A percentile compares a stretch with the other conserved stretches of the same genome.
Conservation (phyloP, 1,140 invertebrate species). For the Brachionus plicatilis region DNA sequence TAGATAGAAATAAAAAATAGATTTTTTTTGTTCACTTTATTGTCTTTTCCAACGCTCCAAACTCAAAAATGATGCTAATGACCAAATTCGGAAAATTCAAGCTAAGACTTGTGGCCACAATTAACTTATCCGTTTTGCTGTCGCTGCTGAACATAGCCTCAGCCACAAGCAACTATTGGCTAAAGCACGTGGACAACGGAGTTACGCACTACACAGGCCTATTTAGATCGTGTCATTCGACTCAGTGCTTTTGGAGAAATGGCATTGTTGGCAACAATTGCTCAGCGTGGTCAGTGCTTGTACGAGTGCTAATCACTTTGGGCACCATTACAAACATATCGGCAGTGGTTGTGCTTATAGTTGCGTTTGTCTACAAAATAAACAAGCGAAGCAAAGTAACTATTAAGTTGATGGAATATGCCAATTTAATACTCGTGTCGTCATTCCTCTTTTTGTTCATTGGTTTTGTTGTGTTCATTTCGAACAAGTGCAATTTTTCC, state of each 20-base stretch:
- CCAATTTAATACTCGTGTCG: background rate
- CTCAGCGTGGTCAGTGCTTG: background rate
- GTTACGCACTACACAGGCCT: background rate
- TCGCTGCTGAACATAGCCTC: background rate
- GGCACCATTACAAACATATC: background rate
- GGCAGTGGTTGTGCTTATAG: background rate
- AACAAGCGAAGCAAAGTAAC: background rate
- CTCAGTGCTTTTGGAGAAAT: background rate
- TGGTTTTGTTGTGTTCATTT: constrained; percentile 7
- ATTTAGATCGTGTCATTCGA: constrained; percentile 1
- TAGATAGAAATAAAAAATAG: background rate
- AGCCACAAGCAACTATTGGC: constrained; percentile 14
- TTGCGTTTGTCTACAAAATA: constrained; percentile 25
- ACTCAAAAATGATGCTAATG: constrained; percentile 35
- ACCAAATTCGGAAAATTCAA: constrained; percentile 41
- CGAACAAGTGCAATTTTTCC: constrained; percentile 13
- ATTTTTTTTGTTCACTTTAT: background rate
- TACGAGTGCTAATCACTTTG: background rate
- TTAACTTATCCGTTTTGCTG: constrained; percentile 6
- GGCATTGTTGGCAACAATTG: background rate
- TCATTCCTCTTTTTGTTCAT: constrained; percentile 1
- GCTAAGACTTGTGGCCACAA: constrained; percentile 11
- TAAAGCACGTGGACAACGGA: constrained; percentile 10
- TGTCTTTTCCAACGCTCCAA: too few relatives aligned
- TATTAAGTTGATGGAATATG: constrained; percentile 19